A percentile compares a stretch with the other conserved stretches of the same genome.
phyloP scores from a whole-genome alignment of 64 coral and sea anemone species.

The Stylophora pistillata region DNA sequence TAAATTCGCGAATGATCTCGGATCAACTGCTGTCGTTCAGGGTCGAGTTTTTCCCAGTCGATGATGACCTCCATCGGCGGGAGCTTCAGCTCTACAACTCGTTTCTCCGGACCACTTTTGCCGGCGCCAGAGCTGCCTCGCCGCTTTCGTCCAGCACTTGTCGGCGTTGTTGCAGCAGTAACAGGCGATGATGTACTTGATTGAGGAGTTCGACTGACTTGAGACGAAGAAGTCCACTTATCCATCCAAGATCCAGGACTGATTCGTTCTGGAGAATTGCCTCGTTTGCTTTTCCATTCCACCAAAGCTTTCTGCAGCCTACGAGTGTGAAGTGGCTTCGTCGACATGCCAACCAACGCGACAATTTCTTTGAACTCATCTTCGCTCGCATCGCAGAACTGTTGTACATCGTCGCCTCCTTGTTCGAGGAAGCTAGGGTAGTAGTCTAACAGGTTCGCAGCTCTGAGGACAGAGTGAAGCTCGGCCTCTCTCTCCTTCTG shows the following conservation, averaged over 20 bases:
- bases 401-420: slow-evolving; percentile 94
- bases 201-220: slow-evolving; percentile 46
- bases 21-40: slow-evolving; percentile 95
- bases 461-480: slow-evolving; percentile 88
- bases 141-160: slow-evolving; percentile 54
- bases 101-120: slow-evolving; percentile 65
- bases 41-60: slow-evolving; percentile 98
- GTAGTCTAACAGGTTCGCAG: slow-evolving; percentile 96
- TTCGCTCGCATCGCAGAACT: slow-evolving; percentile 97
- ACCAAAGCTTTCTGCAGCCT: slow-evolving; percentile 97
- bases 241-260: slow-evolving; percentile 83
- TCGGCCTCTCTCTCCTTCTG: slow-evolving; percentile 98
- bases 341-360: slow-evolving; percentile 94
- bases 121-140: slow-evolving; percentile 42
- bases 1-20: slow-evolving; percentile 97
- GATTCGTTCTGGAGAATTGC: neutral
- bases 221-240: slow-evolving; percentile 78
- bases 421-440: slow-evolving; percentile 95
- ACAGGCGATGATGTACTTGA: slow-evolving; percentile 34
- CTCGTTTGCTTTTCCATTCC: slow-evolving; percentile 89
- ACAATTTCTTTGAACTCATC: slow-evolving; percentile 99
- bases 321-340: slow-evolving; percentile 94
- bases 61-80: slow-evolving; percentile 99
- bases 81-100: slow-evolving; percentile 96
- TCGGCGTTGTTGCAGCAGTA: neutral